Evolutionary conservation across 2,888 invertebrate genomes (phyloP).

Genomic region (Hermaeophaga mercurialis): DNA sequence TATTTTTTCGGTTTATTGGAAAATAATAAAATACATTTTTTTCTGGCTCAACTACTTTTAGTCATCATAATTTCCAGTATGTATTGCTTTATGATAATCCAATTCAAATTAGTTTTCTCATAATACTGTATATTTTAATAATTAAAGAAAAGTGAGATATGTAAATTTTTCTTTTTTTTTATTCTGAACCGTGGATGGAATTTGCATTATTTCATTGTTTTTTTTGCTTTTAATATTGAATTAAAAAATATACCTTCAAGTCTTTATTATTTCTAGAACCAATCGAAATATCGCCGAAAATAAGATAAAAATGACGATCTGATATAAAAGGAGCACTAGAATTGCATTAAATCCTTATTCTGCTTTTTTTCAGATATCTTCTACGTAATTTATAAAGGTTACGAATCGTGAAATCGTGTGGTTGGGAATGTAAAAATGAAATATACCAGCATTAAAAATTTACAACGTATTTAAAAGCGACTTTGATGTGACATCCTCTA

Average conservation of each 20-base stretch:
- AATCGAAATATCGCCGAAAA: background rate
- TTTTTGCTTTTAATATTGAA: no score
- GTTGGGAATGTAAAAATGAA: slow-evolving; percentile 10
- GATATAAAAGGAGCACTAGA: background rate
- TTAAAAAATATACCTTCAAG: background rate
- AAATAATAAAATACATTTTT: no score
- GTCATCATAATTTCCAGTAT: no score
- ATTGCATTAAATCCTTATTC: slow-evolving; percentile 1
- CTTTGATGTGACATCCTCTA: background rate
- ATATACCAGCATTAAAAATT: slow-evolving; percentile 13
- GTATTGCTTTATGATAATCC: no score
- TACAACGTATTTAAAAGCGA: slow-evolving; percentile 10
- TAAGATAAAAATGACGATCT: background rate
- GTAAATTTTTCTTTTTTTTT: no score
- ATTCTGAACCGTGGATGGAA: no score
- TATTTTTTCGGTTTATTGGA: no score
- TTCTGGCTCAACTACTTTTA: no score
- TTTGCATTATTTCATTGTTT: no score
- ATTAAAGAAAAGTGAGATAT: no score
- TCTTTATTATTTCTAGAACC: background rate
- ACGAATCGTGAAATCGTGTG: slow-evolving; percentile 2
- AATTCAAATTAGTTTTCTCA: no score
- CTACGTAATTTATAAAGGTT: slow-evolving; percentile 9
- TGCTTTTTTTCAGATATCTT: background rate
- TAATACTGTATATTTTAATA: no score